Evolutionary conservation across 1,140 invertebrate species (phyloP), one percentile per base, ranked within the genome.

Genomic region (Pseudomyrmex gracilis): DNA sequence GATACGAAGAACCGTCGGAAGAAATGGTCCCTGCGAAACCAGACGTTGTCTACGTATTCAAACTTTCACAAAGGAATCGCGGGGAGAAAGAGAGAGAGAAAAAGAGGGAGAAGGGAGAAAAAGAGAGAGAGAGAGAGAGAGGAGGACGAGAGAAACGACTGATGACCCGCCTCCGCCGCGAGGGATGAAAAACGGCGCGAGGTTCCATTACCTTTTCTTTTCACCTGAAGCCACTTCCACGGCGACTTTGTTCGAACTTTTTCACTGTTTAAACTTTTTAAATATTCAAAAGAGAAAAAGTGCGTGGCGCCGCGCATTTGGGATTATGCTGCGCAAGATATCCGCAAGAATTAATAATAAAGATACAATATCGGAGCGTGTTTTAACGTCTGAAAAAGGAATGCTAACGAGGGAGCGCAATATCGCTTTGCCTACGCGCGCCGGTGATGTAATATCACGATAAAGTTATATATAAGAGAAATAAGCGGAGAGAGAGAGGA

Each of bases 11-110:
- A 45, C 57, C 58, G n/a, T 51, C 12, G 17, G 43, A 47, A 68
- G 58, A 43, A 77, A 60, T 15, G 66, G 15, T 58, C 43, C 49
- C 22, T 45, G 55, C 58, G 20, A 71, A 68, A 53, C 45, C 60
- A 82, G 70, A 76, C 83, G 47, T 83, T 55, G 71, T 83, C 82
- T 83, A 83, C 61, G 71, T 76, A 76, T 83, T 83, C 82, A 74
- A 74, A 82, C 76, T 80, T 80, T 80, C 76, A 80, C 76, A 82
- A 82, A 64, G 73, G 73, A 20, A 64, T 68, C 66, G 77, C 67
- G 34, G 24, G 49, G 7, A 34, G 7, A 34, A 34, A 34, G 34
- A 34, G 5, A 34, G 34, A 34, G 34, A 34, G 34, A 34, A 0
- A 34, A 5, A 5, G 24, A n/a, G n/a, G n/a, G n/a, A n/a, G n/a